Base-by-base conservation (phyloP, 2,888 invertebrate genomes). In the Coelopa pilipes region DNA sequence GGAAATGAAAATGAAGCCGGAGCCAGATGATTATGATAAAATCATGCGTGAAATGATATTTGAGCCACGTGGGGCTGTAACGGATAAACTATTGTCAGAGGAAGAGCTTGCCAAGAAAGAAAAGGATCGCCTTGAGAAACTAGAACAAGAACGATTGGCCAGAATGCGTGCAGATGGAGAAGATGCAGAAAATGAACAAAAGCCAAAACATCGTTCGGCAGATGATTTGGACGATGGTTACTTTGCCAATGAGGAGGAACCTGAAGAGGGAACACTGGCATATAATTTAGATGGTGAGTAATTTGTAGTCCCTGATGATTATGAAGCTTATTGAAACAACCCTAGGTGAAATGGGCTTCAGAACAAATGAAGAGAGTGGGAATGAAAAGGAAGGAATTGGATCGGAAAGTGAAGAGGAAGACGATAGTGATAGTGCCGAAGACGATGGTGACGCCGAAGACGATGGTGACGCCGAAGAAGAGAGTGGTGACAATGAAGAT, bases 151-250 rank as follows among this genome's bases (percentile, higher is more conserved):
- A 79, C 89, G 96, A 74, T 83, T 93, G 62, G 88, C 90, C 74
- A 90, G 98, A 81, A 98, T 97, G 97, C 89, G 90, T 77, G 93
- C 92, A 10, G 86, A 87, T 11, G 87, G 89, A 9, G 89, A 90
- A 9, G 81, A 89, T 77, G 80, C 88, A 75, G 83, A 86, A 62
- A 79, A 81, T 11, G 78, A 78, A 47, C 53, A 45, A 9, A 81
- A 83, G 74, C 82, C 84, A 9, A 91, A 91, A 79, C 95, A 96
- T 84, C 89, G 91, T 73, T 92, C 92, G 75, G 96, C 96, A 0
- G 97, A 97, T 88, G 96, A 95, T 85, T 89, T 97, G 73, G 96
- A 96, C 80, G 96, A 96, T 87, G 93, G 93, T 84, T 93, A 93
- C 81, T 90, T 90, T 55, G 85, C 91, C 91, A 92, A 70, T 19